phyloP scores from a whole-genome alignment of 2,113 vertebrate genomes.

The Calidris pugnax region DNA sequence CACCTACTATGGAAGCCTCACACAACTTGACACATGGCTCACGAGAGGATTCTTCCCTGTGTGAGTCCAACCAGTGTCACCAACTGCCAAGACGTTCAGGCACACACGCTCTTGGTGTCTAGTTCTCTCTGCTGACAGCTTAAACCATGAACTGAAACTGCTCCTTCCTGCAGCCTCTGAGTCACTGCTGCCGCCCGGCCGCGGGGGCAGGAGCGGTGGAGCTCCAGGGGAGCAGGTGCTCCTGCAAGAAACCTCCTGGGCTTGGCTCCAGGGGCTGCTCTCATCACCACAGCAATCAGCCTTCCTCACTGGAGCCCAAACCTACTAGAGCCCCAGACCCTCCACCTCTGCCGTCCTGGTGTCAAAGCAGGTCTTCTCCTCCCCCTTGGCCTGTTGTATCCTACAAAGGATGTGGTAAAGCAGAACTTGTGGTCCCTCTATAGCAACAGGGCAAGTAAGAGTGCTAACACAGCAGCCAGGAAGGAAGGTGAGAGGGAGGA shows the following conservation, averaged over 20 bases:
- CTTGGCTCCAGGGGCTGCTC: not conserved
- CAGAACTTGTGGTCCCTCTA: not conserved
- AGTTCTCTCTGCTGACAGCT: not conserved
- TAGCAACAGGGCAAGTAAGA: not conserved
- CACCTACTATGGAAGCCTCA: not conserved
- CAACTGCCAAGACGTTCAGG: not conserved
- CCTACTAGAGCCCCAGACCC: not conserved
- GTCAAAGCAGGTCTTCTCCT: not conserved
- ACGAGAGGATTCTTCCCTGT: accelerated
- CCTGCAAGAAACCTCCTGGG: not conserved
- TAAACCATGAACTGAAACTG: not conserved
- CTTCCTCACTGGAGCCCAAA: not conserved
- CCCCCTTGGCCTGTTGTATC: accelerated
- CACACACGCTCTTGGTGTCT: not conserved
- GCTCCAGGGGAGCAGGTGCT: not conserved
- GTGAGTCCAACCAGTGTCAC: not conserved
- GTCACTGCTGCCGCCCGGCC: not conserved
- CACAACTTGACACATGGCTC: not conserved
- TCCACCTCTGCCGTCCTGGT: not conserved
- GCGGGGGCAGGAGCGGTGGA: accelerated
- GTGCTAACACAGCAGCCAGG: constrained; percentile 9
- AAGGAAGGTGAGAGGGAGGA: constrained; percentile 30
- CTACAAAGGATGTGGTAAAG: constrained; percentile 45
- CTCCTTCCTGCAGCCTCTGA: not conserved
- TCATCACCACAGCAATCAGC: not conserved